Evolutionary conservation across 2,888 invertebrate genomes (phyloP).

Genomic region (Junonia oenone): DNA sequence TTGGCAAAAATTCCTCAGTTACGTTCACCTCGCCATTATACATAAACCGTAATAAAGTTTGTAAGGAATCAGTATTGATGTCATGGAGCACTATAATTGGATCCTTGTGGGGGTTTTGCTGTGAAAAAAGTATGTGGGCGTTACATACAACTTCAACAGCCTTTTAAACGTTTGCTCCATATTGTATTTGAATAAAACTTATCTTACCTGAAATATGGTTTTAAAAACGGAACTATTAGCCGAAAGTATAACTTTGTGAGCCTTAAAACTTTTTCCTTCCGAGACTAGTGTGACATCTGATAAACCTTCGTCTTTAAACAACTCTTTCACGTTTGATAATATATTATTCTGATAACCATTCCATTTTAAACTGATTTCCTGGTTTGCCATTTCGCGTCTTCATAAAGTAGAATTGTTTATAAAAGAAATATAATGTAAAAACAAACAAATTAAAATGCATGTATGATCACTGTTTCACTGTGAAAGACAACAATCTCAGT

Average conservation of each 20-base stretch:
- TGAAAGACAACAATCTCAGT: slow-evolving; percentile 30
- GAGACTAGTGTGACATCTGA: slow-evolving; percentile 84
- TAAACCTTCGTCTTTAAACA: slow-evolving; percentile 82
- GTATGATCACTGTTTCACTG: slow-evolving; percentile 10
- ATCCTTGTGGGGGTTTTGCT: slow-evolving; percentile 87
- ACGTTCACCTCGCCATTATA: slow-evolving; percentile 87
- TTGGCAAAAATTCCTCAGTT: slow-evolving; percentile 83
- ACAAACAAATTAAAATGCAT: slow-evolving; percentile 34
- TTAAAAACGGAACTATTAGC: slow-evolving; percentile 84
- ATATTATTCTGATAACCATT: slow-evolving; percentile 84
- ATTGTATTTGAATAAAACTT: too few species aligned
- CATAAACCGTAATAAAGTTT: slow-evolving; percentile 84
- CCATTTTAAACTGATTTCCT: slow-evolving; percentile 85
- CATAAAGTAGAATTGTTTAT: slow-evolving; percentile 37
- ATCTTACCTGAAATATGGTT: slow-evolving; percentile 78
- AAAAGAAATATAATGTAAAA: slow-evolving; percentile 30
- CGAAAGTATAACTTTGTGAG: slow-evolving; percentile 84
- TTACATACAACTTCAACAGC: slow-evolving; percentile 28
- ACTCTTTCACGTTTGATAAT: slow-evolving; percentile 81
- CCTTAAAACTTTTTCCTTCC: slow-evolving; percentile 83
- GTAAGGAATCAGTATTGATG: slow-evolving; percentile 83
- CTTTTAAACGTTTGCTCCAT: slow-evolving; percentile 4
- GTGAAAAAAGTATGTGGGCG: slow-evolving; percentile 65
- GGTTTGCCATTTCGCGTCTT: slow-evolving; percentile 59
- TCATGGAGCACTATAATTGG: slow-evolving; percentile 87